Evolutionary conservation across 2,113 vertebrate species (phyloP).

Genomic region (Fulmarus glacialis): DNA sequence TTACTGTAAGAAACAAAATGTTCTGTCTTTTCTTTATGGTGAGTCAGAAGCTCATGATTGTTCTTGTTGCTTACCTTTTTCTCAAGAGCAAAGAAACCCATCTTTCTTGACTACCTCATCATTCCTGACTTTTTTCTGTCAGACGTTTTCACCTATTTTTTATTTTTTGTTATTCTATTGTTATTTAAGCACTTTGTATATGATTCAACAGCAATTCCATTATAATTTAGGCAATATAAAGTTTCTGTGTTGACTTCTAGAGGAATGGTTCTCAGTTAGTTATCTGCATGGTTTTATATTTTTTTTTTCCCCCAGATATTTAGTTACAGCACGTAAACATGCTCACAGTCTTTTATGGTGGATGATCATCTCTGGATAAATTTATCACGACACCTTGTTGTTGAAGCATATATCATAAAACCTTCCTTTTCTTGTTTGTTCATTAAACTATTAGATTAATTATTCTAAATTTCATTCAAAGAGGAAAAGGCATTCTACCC

Average conservation of each 20-base stretch:
- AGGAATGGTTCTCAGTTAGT: background rate
- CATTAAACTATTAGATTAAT: background rate
- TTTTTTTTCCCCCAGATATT: background rate
- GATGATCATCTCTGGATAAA: background rate
- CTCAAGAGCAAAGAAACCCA: background rate
- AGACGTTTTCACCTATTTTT: background rate
- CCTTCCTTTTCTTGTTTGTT: background rate
- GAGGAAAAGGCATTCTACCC: background rate
- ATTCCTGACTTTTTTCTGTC: background rate
- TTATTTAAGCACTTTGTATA: background rate
- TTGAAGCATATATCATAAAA: background rate
- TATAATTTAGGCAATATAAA: background rate
- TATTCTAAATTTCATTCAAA: background rate
- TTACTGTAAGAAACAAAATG: background rate
- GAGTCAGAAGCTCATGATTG: background rate
- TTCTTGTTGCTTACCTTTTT: background rate
- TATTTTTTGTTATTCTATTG: background rate
- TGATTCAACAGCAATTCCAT: background rate
- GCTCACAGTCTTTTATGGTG: background rate
- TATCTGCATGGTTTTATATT: background rate
- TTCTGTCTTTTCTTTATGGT: background rate
- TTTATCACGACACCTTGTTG: background rate
- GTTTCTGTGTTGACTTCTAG: background rate
- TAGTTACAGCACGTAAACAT: background rate
- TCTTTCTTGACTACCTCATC: background rate